Conservation (phyloP, 2,113 vertebrate genomes). For the Dinomys branickii region DNA sequence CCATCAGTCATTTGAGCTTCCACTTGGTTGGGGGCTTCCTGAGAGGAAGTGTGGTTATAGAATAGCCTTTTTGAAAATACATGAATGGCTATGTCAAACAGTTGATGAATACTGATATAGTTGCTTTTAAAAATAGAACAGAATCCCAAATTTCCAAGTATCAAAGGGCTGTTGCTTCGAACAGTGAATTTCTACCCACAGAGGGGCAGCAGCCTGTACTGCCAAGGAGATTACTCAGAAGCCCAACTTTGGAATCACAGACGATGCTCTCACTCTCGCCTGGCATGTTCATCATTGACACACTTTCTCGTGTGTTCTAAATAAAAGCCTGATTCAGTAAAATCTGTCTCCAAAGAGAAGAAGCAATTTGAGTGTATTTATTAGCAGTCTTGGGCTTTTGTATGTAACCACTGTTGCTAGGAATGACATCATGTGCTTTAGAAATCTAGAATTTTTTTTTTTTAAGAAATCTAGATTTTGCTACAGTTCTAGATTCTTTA, state of each 20-base stretch:
- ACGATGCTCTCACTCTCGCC: slow-evolving; percentile 33
- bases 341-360: slow-evolving; percentile 11
- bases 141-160: slow-evolving; percentile 72
- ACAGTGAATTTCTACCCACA: slow-evolving; percentile 73
- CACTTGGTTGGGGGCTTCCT: slow-evolving; percentile 67
- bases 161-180: slow-evolving; percentile 73
- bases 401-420: neutral
- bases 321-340: slow-evolving; percentile 44
- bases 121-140: slow-evolving; percentile 74
- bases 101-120: slow-evolving; percentile 78
- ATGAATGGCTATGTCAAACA: slow-evolving; percentile 73
- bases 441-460: neutral
- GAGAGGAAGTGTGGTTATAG: slow-evolving; percentile 74
- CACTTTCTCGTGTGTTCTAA: slow-evolving; percentile 43
- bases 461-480: neutral
- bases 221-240: slow-evolving; percentile 67
- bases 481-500: neutral
- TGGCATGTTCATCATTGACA: neutral
- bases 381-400: neutral
- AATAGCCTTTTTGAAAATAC: slow-evolving; percentile 78
- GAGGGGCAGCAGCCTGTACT: slow-evolving; percentile 64
- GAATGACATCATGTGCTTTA: neutral
- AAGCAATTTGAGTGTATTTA: slow-evolving; percentile 14
- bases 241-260: slow-evolving; percentile 40
- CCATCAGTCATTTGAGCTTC: slow-evolving; percentile 58